Percentiles rank a stretch among this genome's conserved stretches.
These are phyloP conservation scores for Pitta sordida DNA, from an alignment of 2,113 vertebrate genomes.

Conservation along the genomic window DNA sequence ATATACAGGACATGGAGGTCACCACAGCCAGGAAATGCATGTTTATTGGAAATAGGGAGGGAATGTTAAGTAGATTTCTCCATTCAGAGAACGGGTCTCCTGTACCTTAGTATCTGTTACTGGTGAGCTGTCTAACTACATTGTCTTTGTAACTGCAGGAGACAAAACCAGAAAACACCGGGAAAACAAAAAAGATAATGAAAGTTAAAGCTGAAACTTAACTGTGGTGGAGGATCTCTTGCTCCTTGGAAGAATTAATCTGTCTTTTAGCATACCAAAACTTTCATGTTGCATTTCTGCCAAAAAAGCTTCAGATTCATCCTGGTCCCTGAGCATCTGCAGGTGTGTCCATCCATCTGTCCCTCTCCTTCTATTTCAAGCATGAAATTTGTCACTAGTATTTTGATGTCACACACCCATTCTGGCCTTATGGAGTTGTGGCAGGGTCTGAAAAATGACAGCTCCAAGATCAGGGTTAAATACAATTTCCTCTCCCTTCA, in stretches of 20 bases:
- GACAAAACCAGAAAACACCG: not conserved
- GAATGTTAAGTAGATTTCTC: not conserved
- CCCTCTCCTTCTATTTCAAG: slow-evolving; percentile 8
- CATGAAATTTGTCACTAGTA: slow-evolving; percentile 43
- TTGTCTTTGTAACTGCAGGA: not conserved
- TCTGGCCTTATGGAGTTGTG: not conserved
- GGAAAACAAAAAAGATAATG: not conserved
- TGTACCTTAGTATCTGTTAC: not conserved
- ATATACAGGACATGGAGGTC: not conserved
- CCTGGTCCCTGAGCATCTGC: not conserved
- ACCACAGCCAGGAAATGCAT: not conserved
- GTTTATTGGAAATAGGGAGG: not conserved
- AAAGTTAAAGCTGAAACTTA: slow-evolving; percentile 8
- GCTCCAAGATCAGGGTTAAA: slow-evolving; percentile 67
- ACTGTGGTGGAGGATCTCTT: not conserved
- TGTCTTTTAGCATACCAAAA: not conserved
- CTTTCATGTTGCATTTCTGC: not conserved
- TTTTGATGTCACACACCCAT: slow-evolving; percentile 42
- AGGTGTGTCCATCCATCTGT: slow-evolving; percentile 21
- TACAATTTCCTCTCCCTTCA: slow-evolving; percentile 72
- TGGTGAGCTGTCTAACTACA: not conserved
- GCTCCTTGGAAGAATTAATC: not conserved
- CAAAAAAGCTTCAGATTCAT: not conserved
- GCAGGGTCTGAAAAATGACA: slow-evolving; percentile 68
- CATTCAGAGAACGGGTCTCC: not conserved